Conservation (phyloP, 2,113 vertebrate species). For the Elanus axillaris region DNA sequence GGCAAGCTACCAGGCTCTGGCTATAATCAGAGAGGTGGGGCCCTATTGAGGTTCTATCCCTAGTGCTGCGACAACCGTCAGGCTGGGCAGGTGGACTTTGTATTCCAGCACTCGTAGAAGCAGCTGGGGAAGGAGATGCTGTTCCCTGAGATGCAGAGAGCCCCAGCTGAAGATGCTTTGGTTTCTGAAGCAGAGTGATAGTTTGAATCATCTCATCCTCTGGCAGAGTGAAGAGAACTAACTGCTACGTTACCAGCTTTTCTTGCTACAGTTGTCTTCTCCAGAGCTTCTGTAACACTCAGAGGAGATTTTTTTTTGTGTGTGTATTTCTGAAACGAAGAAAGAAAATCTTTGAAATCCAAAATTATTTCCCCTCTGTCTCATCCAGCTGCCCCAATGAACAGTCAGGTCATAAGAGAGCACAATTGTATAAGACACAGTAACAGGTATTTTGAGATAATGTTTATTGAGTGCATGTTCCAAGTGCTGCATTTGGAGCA, state of each 20-base stretch:
- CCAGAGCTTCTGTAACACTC: background rate
- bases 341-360: background rate
- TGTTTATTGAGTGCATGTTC: background rate
- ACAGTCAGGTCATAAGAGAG: background rate
- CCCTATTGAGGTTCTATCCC: background rate
- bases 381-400: background rate
- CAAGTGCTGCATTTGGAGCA: background rate
- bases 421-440: background rate
- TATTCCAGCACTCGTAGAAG: background rate
- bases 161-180: background rate
- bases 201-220: background rate
- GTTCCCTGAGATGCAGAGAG: background rate
- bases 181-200: background rate
- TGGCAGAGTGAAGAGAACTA: background rate
- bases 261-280: background rate
- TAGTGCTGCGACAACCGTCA: background rate
- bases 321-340: background rate
- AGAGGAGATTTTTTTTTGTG: background rate
- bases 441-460: background rate
- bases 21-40: background rate
- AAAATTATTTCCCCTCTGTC: background rate
- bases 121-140: background rate
- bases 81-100: background rate
- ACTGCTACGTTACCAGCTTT: accelerated
- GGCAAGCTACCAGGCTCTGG: background rate